A percentile compares a stretch with the other conserved stretches of the same genome.
These are phyloP conservation scores for Leptinotarsa tumamoca DNA, from an alignment of 2,888 invertebrate species.

Conservation along the genomic window DNA sequence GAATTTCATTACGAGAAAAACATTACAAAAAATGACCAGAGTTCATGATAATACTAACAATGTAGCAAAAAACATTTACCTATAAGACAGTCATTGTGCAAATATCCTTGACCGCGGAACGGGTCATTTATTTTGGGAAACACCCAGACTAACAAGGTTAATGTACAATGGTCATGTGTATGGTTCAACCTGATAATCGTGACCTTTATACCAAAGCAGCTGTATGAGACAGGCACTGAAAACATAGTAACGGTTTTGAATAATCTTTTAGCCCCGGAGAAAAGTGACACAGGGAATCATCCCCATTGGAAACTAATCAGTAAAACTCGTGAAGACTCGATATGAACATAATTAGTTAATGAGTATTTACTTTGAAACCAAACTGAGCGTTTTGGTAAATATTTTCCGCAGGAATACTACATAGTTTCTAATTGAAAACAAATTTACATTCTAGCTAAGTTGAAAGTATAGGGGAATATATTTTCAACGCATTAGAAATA, in stretches of 20 bases:
- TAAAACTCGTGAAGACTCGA: neutral
- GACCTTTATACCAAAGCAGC: neutral
- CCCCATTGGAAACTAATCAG: neutral
- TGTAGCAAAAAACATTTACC: neutral
- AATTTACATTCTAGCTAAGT: no score
- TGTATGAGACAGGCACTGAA: neutral
- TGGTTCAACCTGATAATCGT: constrained; percentile 5
- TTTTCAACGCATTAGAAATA: no score
- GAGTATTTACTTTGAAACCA: neutral
- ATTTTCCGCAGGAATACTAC: no score
- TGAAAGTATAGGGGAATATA: no score
- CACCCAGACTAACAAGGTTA: constrained; percentile 19
- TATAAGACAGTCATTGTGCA: constrained; percentile 7
- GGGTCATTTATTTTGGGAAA: constrained; percentile 15
- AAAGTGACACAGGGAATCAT: neutral
- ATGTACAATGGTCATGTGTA: constrained; percentile 17
- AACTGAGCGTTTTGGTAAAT: neutral
- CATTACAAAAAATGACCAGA: neutral
- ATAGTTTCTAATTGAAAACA: no score
- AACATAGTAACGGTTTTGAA: neutral
- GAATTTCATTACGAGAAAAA: neutral
- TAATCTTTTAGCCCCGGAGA: neutral
- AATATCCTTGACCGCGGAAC: constrained; percentile 13
- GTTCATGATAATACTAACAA: constrained; percentile 1
- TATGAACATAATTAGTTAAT: neutral